Conservation (phyloP, 37 sponge, comb jelly and placozoan species). For the Dysidea cf. avara region DNA sequence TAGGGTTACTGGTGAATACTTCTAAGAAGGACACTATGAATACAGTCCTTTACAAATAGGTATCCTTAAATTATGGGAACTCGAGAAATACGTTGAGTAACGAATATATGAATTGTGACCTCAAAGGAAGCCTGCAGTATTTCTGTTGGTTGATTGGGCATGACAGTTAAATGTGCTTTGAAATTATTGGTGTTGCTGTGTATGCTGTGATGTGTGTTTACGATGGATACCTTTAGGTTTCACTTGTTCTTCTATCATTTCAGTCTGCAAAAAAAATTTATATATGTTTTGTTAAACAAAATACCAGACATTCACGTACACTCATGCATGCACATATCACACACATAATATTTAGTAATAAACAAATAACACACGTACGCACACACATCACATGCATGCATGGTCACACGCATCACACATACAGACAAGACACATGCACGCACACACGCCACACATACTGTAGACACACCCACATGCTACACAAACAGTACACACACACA, state of each 20-base stretch:
- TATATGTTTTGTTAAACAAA: not conserved
- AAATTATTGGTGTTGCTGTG: not conserved
- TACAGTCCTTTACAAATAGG: too few relatives aligned
- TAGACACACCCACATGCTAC: too few relatives aligned
- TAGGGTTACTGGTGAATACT: too few relatives aligned
- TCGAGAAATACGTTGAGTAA: too few relatives aligned
- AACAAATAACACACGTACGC: not conserved
- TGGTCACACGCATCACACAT: too few relatives aligned
- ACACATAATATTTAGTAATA: not conserved
- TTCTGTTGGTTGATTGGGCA: too few relatives aligned
- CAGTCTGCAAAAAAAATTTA: slow-evolving; percentile 51
- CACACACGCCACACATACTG: too few relatives aligned
- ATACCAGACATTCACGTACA: slow-evolving; percentile 7
- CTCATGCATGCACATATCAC: slow-evolving; percentile 13
- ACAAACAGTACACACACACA: slow-evolving; percentile 8
- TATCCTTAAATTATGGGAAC: too few relatives aligned
- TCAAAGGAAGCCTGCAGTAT: too few relatives aligned
- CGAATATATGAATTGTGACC: too few relatives aligned
- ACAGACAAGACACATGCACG: slow-evolving; percentile 26
- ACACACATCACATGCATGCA: slow-evolving; percentile 61
- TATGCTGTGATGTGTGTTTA: too few relatives aligned
- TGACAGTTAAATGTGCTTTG: not conserved
- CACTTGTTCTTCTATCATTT: slow-evolving; percentile 84
- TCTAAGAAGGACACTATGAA: too few relatives aligned
- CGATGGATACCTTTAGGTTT: slow-evolving; percentile 53